Base-by-base conservation (phyloP, 2,888 invertebrate species). In the Philaethria dido region DNA sequence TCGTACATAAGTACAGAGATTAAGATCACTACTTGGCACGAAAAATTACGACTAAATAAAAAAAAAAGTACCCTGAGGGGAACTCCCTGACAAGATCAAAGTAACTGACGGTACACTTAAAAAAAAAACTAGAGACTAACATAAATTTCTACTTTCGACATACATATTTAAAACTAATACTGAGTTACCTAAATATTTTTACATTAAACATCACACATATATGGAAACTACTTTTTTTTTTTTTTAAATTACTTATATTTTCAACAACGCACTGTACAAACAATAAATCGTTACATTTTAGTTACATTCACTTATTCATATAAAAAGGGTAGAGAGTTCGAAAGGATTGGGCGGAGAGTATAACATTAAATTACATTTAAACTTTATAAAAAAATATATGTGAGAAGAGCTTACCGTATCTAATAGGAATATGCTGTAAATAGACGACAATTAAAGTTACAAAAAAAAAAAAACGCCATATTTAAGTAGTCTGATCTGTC, bases 71-170 rank as follows among this genome's bases (percentile, higher is more conserved):
- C 73, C 74, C 78, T 76, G 77, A 75, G 75, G 72, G 62, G 33
- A 33, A 29, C 44, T 67, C 70, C 68, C 73, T 77, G 78, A 80
- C 81, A 76, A 81, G 74, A 79, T 71, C 64, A 76, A 80, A 83
- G 76, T 82, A 86, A 86, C 80, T 80, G 84, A 82, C 69, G 80
- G 82, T 86, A 82, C 79, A 77, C 85, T 87, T 85, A 88, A 77
- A 83, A 78, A 86, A 86, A 79, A 73, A 83, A 88, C 86, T 88
- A 90, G 89, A 87, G 78, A 86, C 89, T 90, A 89, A 90, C 86
- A 89, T 88, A 89, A 90, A 64, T 85, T 78, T 84, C 83, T 87
- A 88, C 87, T 85, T 82, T 81, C 89, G 89, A 89, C 52, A n/a
- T 29, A 52, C 29, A 52, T 81, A 88, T 88, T 89, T 88, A 86